Conservation (phyloP, 2,888 invertebrate genomes). For the Myathropa florea region DNA sequence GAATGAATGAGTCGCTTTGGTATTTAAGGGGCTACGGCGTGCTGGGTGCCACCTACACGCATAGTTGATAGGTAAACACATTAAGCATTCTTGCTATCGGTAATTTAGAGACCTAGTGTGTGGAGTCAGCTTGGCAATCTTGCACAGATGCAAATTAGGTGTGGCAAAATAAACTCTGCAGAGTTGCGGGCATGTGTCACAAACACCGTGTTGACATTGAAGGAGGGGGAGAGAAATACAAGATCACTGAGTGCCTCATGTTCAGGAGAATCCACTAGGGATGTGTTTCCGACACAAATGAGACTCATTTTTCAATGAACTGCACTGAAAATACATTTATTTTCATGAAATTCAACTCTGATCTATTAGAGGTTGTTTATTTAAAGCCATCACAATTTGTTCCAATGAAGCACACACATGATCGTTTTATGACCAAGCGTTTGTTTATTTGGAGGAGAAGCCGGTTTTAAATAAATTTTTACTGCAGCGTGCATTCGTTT, state of each 20-base stretch:
- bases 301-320: not conserved
- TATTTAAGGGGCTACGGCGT: not conserved
- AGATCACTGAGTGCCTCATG: not conserved
- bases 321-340: not conserved
- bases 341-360: not conserved
- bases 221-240: not conserved
- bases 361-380: not conserved
- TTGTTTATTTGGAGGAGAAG: not conserved
- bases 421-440: not conserved
- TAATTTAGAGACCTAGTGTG: not conserved
- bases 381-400: not conserved
- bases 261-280: not conserved
- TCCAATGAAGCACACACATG: too few relatives aligned
- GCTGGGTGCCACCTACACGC: not conserved
- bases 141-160: not conserved
- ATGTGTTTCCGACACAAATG: not conserved
- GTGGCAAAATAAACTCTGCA: not conserved
- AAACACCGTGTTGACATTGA: not conserved
- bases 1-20: not conserved
- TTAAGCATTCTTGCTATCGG: not conserved
- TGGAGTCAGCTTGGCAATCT: not conserved
- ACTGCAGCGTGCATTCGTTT: too few relatives aligned
- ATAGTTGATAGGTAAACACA: not conserved
- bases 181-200: not conserved
- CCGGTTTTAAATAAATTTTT: too few relatives aligned